phyloP scores from a whole-genome alignment of 1,140 invertebrate genomes.

The Seison nebaliae region DNA sequence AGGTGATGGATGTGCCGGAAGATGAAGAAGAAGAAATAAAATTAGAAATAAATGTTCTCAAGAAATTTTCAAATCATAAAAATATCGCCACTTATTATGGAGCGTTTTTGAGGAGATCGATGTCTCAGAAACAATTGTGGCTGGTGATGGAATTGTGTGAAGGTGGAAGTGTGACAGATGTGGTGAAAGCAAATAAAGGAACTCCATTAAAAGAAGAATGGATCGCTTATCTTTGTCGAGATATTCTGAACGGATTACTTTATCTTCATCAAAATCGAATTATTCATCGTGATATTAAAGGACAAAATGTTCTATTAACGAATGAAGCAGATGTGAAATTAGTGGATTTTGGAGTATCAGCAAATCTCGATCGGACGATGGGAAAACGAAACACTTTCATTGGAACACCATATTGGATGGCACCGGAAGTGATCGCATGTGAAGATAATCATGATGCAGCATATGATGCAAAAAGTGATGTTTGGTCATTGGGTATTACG shows the following conservation, averaged over 20 bases:
- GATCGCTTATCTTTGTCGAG: slow-evolving; percentile 95
- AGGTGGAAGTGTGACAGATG: slow-evolving; percentile 86
- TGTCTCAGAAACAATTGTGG: slow-evolving; percentile 89
- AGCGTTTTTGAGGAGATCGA: slow-evolving; percentile 95
- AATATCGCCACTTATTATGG: slow-evolving; percentile 99
- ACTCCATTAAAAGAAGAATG: slow-evolving; percentile 94
- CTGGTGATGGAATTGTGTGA: slow-evolving; percentile 99
- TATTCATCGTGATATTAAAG: slow-evolving; percentile 98
- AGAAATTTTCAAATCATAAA: slow-evolving; percentile 88
- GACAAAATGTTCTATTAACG: slow-evolving; percentile 93
- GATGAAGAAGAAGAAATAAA: slow-evolving; percentile 99
- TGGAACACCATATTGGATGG: slow-evolving; percentile 54
- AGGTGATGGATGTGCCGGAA: slow-evolving; percentile 98
- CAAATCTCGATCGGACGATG: slow-evolving; percentile 91
- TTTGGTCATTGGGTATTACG: slow-evolving; percentile 93
- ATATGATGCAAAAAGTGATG: slow-evolving; percentile 89
- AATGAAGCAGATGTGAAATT: slow-evolving; percentile 98
- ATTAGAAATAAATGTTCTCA: slow-evolving; percentile 93
- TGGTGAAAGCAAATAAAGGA: slow-evolving; percentile 58
- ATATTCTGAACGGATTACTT: slow-evolving; percentile 65
- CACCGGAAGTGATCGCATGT: slow-evolving; percentile 79
- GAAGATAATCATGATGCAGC: slow-evolving; percentile 98
- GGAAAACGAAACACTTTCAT: slow-evolving; percentile 95
- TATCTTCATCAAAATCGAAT: slow-evolving; percentile 96
- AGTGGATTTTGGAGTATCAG: slow-evolving; percentile 97